Percentiles rank a stretch among this genome's conserved stretches.
Evolutionary conservation across 2,888 invertebrate genomes (phyloP).

Genomic region (Torymus texanus): DNA sequence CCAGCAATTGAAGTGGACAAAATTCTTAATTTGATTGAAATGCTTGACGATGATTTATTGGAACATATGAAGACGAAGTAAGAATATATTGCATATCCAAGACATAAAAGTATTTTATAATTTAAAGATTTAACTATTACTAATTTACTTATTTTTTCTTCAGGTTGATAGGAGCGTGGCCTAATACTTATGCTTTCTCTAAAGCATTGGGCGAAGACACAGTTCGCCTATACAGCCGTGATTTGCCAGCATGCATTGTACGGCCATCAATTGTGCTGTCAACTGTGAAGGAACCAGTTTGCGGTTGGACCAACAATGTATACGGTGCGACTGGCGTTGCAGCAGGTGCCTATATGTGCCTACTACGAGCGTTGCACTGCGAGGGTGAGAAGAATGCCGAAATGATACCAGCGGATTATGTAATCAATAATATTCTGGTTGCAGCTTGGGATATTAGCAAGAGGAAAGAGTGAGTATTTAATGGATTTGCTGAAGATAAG

Average conservation of each 20-base stretch:
- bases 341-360: constrained; percentile 77
- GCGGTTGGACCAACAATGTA: constrained; percentile 83
- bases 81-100: constrained; percentile 5
- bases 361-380: constrained; percentile 79
- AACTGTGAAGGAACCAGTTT: constrained; percentile 73
- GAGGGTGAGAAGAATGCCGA: constrained; percentile 78
- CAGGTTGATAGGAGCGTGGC: constrained; percentile 78
- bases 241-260: constrained; percentile 81
- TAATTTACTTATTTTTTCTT: not conserved
- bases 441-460: constrained; percentile 77
- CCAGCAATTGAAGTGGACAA: constrained; percentile 67
- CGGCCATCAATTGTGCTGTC: constrained; percentile 81
- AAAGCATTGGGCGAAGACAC: constrained; percentile 84
- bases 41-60: constrained; percentile 67
- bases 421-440: constrained; percentile 79
- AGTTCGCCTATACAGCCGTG: constrained; percentile 76
- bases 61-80: constrained; percentile 66
- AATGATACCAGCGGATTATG: constrained; percentile 83
- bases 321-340: constrained; percentile 81
- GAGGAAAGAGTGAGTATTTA: constrained; percentile 59
- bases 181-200: constrained; percentile 85
- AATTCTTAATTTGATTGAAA: constrained; percentile 64
- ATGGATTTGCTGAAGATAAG: too few species aligned
- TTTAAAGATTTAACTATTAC: not conserved
- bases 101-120: constrained; percentile 31